Percentiles rank a stretch among this genome's conserved stretches.
phyloP scores from a whole-genome alignment of 1,140 invertebrate genomes.

The Tachypleus tridentatus region DNA sequence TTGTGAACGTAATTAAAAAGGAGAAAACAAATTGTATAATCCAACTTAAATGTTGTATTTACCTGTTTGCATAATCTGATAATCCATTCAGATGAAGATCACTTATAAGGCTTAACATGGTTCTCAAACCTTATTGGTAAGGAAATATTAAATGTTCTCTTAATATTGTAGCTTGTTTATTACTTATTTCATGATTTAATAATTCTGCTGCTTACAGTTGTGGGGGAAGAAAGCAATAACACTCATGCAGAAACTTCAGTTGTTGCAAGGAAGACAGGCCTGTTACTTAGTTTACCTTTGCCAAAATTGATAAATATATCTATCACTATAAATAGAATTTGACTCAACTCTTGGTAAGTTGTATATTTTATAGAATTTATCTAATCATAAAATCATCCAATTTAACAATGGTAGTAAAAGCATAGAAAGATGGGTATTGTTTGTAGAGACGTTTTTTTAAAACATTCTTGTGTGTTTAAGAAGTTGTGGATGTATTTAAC shows the following conservation, averaged over 20 bases:
- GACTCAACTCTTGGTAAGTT: constrained; percentile 43
- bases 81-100: too few species aligned
- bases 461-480: too few species aligned
- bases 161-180: constrained; percentile 16
- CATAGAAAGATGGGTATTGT: too few species aligned
- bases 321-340: constrained; percentile 41
- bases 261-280: constrained; percentile 41
- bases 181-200: constrained; percentile 19
- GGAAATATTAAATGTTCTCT: too few species aligned
- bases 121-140: too few species aligned
- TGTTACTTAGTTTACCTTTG: constrained; percentile 32
- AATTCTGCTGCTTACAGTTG: not conserved
- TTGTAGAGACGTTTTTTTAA: not conserved
- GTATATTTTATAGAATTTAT: not conserved
- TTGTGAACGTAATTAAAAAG: too few species aligned
- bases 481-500: constrained; percentile 1
- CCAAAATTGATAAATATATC: constrained; percentile 32
- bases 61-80: too few species aligned
- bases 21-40: too few species aligned
- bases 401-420: not conserved
- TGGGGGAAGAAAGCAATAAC: constrained; percentile 17
- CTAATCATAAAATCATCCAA: constrained; percentile 7
- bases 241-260: constrained; percentile 22
- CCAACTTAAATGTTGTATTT: too few species aligned
- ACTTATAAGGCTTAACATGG: too few species aligned